Evolutionary conservation across 2,888 invertebrate species (phyloP), one percentile per base, ranked within the genome.

Genomic region (Glyphotaelius pellucidus): DNA sequence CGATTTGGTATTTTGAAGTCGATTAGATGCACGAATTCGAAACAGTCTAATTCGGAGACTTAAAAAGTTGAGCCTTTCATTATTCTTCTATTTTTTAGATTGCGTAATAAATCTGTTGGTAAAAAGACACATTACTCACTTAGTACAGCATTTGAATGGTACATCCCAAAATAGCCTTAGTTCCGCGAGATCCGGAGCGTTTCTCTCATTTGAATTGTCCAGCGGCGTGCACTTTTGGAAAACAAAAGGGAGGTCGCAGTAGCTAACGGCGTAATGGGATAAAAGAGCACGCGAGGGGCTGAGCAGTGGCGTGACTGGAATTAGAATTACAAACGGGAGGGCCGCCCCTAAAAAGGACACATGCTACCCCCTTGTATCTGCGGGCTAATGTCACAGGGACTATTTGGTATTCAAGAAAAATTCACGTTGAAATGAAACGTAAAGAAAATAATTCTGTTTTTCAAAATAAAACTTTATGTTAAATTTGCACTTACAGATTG

Each of bases 221-320:
- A 67, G 67, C 25, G 67, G 67, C 67, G 25, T 67, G 67, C 67
- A n/a, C 67, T 67, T 67, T 67, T 25, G 25, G 9, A 83, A 83
- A 83, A 83, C 83, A 83, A 83, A 35, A 25, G 32, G 83, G 32
- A 35, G 83, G 67, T 67, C 7, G 38, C 35, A 81, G 81, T 32
- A 38, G 52, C 47, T 67, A 67, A 86, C 32, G 31, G 30, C 47
- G 87, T 87, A 87, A 87, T 87, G 52, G 87, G 52, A 87, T 87
- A 87, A 87, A 87, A 87, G 87, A 87, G 47, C 87, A 87, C 12
- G 31, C 47, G 85, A 38, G 81, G 81, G 81, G 81, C 32, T 81
- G 81, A 32, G 81, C 85, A 86, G 47, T 25, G 87, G 88, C 38
- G 79, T 89, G 88, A 89, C 88, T 79, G 79, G 88, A 89, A 89